Percentiles rank a stretch among this genome's conserved stretches.
phyloP scores from a whole-genome alignment of 2,888 invertebrate species.

The Nesidiocoris tenuis region DNA sequence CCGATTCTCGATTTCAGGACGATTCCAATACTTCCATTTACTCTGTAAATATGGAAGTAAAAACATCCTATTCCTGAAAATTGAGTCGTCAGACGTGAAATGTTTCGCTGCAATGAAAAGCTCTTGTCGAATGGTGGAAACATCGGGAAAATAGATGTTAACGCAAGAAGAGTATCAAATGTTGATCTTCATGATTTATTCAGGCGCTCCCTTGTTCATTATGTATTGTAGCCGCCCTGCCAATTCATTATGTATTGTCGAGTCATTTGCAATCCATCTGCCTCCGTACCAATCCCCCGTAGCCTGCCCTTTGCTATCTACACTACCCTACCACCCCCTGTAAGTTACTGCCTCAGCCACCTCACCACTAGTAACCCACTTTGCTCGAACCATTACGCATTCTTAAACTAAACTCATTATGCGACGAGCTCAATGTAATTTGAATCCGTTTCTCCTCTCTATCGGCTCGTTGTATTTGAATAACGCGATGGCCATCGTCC shows the following conservation, averaged over 20 bases:
- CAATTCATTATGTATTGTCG: slow-evolving; percentile 38
- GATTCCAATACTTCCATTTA: too few species aligned
- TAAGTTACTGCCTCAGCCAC: neutral
- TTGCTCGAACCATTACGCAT: slow-evolving; percentile 20
- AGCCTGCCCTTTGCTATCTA: too few species aligned
- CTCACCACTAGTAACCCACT: neutral
- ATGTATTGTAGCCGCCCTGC: slow-evolving; percentile 27
- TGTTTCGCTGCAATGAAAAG: too few species aligned
- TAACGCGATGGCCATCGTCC: neutral
- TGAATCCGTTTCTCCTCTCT: slow-evolving; percentile 11
- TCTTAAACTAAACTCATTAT: slow-evolving; percentile 39
- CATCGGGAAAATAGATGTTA: neutral
- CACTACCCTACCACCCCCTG: neutral
- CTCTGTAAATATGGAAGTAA: too few species aligned
- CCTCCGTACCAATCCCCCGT: neutral
- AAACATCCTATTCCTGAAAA: too few species aligned
- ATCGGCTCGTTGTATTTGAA: slow-evolving; percentile 14
- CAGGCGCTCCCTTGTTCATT: slow-evolving; percentile 32
- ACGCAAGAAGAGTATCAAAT: slow-evolving; percentile 17
- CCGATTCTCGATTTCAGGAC: too few species aligned
- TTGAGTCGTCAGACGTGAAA: too few species aligned
- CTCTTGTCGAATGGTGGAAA: too few species aligned
- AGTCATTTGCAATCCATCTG: slow-evolving; percentile 39
- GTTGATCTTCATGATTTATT: slow-evolving; percentile 38
- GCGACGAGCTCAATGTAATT: slow-evolving; percentile 26